phyloP scores from a whole-genome alignment of 2,113 vertebrate species.

The Psittacula cyanocephala region DNA sequence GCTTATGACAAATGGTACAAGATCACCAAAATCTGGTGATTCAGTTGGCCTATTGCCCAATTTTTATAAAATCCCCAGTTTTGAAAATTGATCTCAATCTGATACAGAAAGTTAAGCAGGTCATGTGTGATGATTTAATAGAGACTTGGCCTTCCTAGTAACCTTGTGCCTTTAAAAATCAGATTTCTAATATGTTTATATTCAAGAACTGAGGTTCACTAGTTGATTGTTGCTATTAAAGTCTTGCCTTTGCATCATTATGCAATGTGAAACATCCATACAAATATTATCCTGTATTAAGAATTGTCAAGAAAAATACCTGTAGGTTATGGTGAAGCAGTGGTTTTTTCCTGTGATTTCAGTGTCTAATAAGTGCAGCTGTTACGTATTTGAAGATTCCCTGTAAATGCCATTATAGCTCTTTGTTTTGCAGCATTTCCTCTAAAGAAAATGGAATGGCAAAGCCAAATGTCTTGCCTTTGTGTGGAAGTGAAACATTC shows the following conservation, averaged over 20 bases:
- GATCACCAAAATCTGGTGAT: background rate
- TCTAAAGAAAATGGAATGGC: background rate
- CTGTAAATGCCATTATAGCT: background rate
- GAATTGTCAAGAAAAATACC: background rate
- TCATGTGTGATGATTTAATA: background rate
- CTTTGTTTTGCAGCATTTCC: background rate
- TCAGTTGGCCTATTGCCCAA: background rate
- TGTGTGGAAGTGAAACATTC: background rate
- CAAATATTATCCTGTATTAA: background rate
- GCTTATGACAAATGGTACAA: background rate
- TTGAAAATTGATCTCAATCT: background rate
- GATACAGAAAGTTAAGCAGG: background rate
- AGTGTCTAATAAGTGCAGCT: background rate
- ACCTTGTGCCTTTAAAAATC: background rate
- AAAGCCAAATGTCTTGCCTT: background rate
- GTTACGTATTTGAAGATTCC: background rate
- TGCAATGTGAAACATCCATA: background rate
- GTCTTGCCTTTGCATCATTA: background rate
- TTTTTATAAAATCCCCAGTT: conserved; percentile 18
- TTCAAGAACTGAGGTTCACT: background rate
- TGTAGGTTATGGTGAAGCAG: background rate
- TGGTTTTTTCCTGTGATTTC: background rate
- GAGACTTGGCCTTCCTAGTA: background rate
- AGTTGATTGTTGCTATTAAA: background rate
- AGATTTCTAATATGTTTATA: background rate